These are phyloP conservation scores for Rhagium mordax DNA, from an alignment of 2,888 invertebrate genomes.

Conservation along the genomic window DNA sequence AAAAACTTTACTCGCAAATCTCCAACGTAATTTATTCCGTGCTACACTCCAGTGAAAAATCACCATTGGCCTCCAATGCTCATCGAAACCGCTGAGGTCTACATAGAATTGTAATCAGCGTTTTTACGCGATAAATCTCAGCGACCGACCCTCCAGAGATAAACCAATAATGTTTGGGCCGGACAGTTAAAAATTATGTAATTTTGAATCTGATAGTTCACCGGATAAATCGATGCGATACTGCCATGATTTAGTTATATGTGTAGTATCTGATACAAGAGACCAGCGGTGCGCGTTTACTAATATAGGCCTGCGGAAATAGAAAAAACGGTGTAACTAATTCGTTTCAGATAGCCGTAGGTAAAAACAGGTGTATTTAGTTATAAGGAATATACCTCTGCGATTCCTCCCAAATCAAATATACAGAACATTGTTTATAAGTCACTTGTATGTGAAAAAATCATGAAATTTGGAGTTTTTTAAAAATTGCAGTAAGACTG, in stretches of 20 bases:
- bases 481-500: too few species aligned
- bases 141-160: not conserved
- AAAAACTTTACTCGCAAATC: too few species aligned
- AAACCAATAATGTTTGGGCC: not conserved
- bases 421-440: too few species aligned
- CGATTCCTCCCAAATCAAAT: too few species aligned
- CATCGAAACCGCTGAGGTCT: not conserved
- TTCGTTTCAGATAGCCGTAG: too few species aligned
- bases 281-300: not conserved
- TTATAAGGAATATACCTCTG: too few species aligned
- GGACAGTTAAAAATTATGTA: constrained; percentile 5
- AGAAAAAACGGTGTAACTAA: too few species aligned
- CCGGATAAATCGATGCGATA: not conserved
- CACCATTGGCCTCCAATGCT: not conserved
- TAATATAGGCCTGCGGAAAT: too few species aligned
- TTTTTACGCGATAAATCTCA: not conserved
- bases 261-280: not conserved
- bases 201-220: not conserved
- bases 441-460: too few species aligned
- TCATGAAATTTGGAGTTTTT: too few species aligned
- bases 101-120: not conserved
- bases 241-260: not conserved
- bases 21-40: not conserved
- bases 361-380: too few species aligned
- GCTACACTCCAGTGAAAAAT: not conserved